phyloP scores from a whole-genome alignment of 2,888 invertebrate genomes.

The Mesorhabditis sp. region DNA sequence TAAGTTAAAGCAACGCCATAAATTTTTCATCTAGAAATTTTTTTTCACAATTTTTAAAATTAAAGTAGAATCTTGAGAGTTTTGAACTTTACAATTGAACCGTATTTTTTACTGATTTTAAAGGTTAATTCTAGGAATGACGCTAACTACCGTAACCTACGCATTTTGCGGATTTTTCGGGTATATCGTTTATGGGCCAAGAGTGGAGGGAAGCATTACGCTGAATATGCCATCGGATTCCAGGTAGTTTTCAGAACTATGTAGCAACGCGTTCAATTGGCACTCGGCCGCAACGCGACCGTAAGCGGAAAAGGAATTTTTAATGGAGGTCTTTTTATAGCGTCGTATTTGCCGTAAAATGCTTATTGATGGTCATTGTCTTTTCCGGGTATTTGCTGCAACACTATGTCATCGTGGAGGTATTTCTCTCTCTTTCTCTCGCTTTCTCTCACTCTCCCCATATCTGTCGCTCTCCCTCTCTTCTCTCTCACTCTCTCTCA shows the following conservation, averaged over 20 bases:
- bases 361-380: slow-evolving; percentile 3
- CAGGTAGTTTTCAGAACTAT: too few species aligned
- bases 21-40: too few species aligned
- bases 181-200: slow-evolving; percentile 4
- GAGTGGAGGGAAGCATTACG: background rate
- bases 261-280: too few species aligned
- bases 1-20: too few species aligned
- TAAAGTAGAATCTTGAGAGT: too few species aligned
- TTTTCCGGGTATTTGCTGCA: background rate
- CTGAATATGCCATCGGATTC: background rate
- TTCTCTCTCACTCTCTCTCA: too few species aligned
- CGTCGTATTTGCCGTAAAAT: slow-evolving; percentile 1
- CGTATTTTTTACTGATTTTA: background rate
- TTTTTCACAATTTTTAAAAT: too few species aligned
- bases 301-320: too few species aligned
- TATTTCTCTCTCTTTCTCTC: background rate
- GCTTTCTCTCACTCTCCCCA: too few species aligned
- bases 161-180: slow-evolving; percentile 4
- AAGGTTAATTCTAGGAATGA: background rate
- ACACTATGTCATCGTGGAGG: slow-evolving; percentile 1
- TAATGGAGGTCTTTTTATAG: background rate
- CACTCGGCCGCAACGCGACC: too few species aligned
- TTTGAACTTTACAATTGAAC: too few species aligned
- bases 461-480: too few species aligned
- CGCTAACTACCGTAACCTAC: background rate